Base-by-base conservation (phyloP, 2,113 vertebrate species). In the Rousettus leschenaultii region DNA sequence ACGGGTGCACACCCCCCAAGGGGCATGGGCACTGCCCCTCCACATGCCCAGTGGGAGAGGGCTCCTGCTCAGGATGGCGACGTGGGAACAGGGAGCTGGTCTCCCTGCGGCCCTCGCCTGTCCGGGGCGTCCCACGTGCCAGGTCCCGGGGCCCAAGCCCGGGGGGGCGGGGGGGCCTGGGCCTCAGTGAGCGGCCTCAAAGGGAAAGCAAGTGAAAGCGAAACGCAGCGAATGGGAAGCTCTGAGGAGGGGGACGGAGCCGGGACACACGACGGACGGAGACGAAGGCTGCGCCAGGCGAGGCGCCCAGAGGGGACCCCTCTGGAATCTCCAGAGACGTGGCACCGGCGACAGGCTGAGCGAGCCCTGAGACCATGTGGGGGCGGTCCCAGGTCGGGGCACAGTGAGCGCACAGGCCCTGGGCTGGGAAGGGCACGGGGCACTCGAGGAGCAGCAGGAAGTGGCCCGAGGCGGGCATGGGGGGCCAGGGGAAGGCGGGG, bases 121-220 rank as follows among this genome's bases (percentile, higher is more conserved):
- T 9, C 51, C 33, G 38, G 26, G 4, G 11, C 28, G 45, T 15
- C 45, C 61, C 5, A 13, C 6, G 2, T 6, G 24, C 33, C 77
- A 38, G 57, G 77, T 43, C 8, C 14, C 26, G 59, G 38, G 51
- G 82, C 26, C 22, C 21, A 45, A 2, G 2, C 65, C 71, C 16
- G 10, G 0, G n/a, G n/a, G n/a, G n/a, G n/a, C n/a, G n/a, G 30
- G 4, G 8, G 70, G 61, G n/a, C 11, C 5, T 35, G 19, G 1
- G 15, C 57, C 10, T 78, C 19, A 22, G 24, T 5, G 51, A 65
- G 55, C 35, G 63, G 12, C 40, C 21, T 35, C 82, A 63, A 87
- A 45, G 21, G 14, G 38, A 61, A 94, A 16, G 24, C 30, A 15
- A 84, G 40, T 8, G 33, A 22, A 73, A 45, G 38, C 28, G 2